Evolutionary conservation across 2,797 vertebrate genomes (phyloP), one percentile per base, ranked within the genome.

Genomic region (Manis pentadactyla): DNA sequence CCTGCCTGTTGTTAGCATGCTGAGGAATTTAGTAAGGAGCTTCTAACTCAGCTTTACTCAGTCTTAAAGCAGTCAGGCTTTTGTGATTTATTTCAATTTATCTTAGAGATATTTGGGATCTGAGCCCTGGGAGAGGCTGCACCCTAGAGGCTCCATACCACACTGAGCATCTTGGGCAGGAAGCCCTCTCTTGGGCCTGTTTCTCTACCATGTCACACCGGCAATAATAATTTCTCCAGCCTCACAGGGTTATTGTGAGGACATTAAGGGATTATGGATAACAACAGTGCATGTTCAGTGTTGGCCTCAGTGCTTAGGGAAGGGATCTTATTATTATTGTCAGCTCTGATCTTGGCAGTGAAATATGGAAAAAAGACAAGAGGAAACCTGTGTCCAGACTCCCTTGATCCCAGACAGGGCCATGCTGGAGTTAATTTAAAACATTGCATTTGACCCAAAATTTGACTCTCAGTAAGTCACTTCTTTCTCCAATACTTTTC

Each of bases 381-480:
- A 75, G 10, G 74, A 79, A 87, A 79, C 11, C 37, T 55, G 21
- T 57, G 18, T 51, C 63, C 37, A 78, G 31, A 34, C 46, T 77
- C 46, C 8, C 3, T 79, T 57, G 37, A 17, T 39, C 34, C 31
- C 12, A 68, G 2, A 4, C 4, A 9, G 81, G 37, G 5, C 7
- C 34, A 85, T 49, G 25, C 64, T 57, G 12, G 29, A 14, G 83
- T 85, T 77, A 77, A 59, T 87, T 91, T 77, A 91, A 95, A 97
- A 61, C 37, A 89, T 83, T 57, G 53, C 39, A 42, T 83, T 61
- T 86, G 23, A 42, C 66, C 21, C 94, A 31, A 93, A 96, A 82
- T 77, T 90, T 92, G 25, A 68, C 27, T 84, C 53, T 66, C 11
- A 71, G 0, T 21, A 92, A 92, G 23, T 29, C 39, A 68, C 42